A percentile compares a stretch with the other conserved stretches of the same genome.
Evolutionary conservation across 2,797 vertebrate genomes (phyloP).

Genomic region (Spinibarbus caldwelli): DNA sequence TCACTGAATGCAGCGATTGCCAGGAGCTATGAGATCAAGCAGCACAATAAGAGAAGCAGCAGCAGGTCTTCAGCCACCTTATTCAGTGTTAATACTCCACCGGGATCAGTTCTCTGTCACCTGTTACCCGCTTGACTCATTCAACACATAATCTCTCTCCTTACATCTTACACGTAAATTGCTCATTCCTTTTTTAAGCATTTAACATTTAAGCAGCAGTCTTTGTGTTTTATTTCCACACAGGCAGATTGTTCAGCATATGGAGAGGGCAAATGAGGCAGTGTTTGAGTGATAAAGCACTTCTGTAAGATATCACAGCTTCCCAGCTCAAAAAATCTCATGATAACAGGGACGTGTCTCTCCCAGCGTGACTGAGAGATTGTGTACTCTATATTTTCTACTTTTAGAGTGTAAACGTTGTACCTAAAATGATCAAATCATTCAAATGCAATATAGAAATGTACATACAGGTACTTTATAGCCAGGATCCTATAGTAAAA

Average conservation of each 20-base stretch:
- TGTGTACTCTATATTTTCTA: not conserved
- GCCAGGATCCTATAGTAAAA: not conserved
- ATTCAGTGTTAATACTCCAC: constrained; percentile 32
- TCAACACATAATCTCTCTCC: constrained; percentile 15
- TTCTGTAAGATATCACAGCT: constrained; percentile 17
- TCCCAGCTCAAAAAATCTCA: not conserved
- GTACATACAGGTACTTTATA: no score
- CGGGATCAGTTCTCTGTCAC: constrained; percentile 28
- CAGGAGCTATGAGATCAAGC: constrained; percentile 2
- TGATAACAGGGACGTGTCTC: not conserved
- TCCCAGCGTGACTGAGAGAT: not conserved
- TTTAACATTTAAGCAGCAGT: not conserved
- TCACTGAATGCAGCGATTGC: not conserved
- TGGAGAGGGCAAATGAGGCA: not conserved
- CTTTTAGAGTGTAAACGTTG: no score
- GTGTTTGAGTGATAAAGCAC: not conserved
- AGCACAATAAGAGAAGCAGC: not conserved
- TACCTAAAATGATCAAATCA: no score
- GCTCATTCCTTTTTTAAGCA: not conserved
- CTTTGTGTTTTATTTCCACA: not conserved
- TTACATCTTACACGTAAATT: not conserved
- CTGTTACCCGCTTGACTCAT: constrained; percentile 19
- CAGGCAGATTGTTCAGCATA: constrained; percentile 15
- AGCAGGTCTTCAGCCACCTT: not conserved
- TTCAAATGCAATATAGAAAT: no score